Evolutionary conservation across 35 echinoderm and acorn worm species (phyloP).

Genomic region (Apostichopus parvimensis): DNA sequence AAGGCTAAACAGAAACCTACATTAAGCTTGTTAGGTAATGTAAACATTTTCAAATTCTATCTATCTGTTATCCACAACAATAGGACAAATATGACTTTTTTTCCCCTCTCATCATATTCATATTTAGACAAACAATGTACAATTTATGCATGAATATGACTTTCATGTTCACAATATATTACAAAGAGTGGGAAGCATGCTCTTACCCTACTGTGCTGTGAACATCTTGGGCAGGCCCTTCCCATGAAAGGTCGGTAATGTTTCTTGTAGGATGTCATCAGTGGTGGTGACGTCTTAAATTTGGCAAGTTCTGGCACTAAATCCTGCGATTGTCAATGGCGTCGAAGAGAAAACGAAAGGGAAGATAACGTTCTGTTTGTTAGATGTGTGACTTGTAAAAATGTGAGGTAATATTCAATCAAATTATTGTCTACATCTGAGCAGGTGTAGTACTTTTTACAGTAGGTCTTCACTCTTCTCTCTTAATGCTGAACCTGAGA

Average conservation of each 20-base stretch:
- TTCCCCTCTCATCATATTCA: not conserved
- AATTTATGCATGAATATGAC: too few relatives aligned
- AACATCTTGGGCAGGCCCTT: conserved; percentile 26
- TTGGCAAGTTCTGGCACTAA: conserved; percentile 54
- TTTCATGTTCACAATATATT: not conserved
- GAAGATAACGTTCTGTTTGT: too few relatives aligned
- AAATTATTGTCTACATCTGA: too few relatives aligned
- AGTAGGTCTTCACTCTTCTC: too few relatives aligned
- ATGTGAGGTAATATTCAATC: too few relatives aligned
- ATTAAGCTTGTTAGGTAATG: too few relatives aligned
- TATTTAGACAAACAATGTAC: not conserved
- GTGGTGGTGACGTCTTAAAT: conserved; percentile 32
- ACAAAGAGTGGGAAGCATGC: not conserved
- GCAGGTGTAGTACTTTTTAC: too few relatives aligned
- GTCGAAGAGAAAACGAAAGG: not conserved
- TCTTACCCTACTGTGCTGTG: conserved; percentile 35
- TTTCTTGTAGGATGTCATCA: conserved; percentile 30
- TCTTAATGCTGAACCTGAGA: too few relatives aligned
- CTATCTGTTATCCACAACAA: too few relatives aligned
- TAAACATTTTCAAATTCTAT: too few relatives aligned
- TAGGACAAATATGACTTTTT: too few relatives aligned
- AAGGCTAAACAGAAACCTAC: too few relatives aligned
- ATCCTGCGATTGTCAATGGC: not conserved
- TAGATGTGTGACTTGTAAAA: not conserved
- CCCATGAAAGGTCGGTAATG: conserved; percentile 43